Evolutionary conservation across 2,888 invertebrate species (phyloP).

Genomic region (Pantelozetes paolii): DNA sequence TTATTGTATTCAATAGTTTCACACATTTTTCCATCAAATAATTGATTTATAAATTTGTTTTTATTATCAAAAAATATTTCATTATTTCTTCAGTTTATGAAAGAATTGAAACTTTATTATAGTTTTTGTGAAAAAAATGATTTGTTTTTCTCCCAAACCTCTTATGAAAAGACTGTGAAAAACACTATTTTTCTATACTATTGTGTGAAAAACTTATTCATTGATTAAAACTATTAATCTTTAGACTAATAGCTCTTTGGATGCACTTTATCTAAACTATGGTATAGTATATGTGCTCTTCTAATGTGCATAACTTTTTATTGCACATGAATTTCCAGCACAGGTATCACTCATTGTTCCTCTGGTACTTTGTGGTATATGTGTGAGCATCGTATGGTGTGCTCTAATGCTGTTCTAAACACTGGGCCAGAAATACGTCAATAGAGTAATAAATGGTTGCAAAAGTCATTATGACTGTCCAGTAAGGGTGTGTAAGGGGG

Average conservation of each 20-base stretch:
- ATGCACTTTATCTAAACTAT: no score
- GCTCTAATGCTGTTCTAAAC: not conserved
- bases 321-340: no score
- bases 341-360: not conserved
- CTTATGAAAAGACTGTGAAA: no score
- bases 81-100: no score
- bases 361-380: not conserved
- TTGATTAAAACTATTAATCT: constrained; percentile 10
- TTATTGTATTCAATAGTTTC: not conserved
- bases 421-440: constrained; percentile 15
- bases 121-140: no score
- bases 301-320: no score
- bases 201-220: not conserved
- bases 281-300: no score
- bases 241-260: not conserved
- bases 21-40: no score
- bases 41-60: no score
- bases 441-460: constrained; percentile 22
- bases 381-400: not conserved
- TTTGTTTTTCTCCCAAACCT: no score
- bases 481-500: constrained; percentile 24
- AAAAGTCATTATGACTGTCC: constrained; percentile 24
- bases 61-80: no score
- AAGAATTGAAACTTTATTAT: no score
- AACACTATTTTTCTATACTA: not conserved